These are phyloP conservation scores for Dissostichus mawsoni DNA, from an alignment of 2,113 vertebrate genomes.

Conservation along the genomic window DNA sequence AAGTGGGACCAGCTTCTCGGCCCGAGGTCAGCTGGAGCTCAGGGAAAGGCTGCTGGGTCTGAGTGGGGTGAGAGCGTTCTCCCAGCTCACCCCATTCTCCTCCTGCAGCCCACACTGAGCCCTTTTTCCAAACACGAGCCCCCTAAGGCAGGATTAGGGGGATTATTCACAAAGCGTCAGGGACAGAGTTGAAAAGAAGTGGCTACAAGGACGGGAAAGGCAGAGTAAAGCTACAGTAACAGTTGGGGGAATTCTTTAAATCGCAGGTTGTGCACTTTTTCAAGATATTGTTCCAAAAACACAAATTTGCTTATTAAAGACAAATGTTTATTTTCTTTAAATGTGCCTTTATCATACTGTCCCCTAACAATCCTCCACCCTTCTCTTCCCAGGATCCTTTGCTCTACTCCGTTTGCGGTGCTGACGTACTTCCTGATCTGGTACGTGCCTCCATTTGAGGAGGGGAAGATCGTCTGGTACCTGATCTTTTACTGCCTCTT, in stretches of 20 bases:
- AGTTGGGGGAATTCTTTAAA: conserved; percentile 10
- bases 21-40: conserved; percentile 24
- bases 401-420: conserved; percentile 92
- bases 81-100: conserved; percentile 9
- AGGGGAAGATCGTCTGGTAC: conserved; percentile 90
- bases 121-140: conserved; percentile 36
- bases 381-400: conserved; percentile 87
- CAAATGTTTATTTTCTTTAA: neutral
- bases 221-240: conserved; percentile 32
- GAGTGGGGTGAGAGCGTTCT: conserved; percentile 1
- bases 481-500: conserved; percentile 96
- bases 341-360: too few relatives aligned
- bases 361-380: neutral
- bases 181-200: conserved; percentile 31
- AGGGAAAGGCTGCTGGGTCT: neutral
- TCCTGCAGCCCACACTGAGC: conserved; percentile 15
- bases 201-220: conserved; percentile 4
- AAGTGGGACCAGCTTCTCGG: neutral
- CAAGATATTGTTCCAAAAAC: neutral
- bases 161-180: conserved; percentile 60
- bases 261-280: neutral
- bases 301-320: neutral
- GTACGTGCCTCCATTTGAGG: conserved; percentile 91
- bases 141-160: conserved; percentile 54
- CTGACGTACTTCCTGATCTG: conserved; percentile 92